These are phyloP conservation scores for Bugula neritina DNA, from an alignment of 2,888 invertebrate genomes.

Conservation along the genomic window DNA sequence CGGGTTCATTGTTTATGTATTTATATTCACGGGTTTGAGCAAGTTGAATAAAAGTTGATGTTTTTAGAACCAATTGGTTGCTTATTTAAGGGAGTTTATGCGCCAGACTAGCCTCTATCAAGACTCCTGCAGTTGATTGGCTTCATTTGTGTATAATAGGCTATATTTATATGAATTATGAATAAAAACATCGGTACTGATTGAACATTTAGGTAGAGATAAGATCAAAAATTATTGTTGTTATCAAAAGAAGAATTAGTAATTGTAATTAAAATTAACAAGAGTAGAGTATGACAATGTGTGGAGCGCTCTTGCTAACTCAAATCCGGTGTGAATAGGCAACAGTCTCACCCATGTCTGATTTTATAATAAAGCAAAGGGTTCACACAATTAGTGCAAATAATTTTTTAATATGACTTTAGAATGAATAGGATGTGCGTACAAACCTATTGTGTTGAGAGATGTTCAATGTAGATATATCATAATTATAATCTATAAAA, in stretches of 20 bases:
- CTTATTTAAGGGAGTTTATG: slow-evolving; percentile 22
- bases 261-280: background rate
- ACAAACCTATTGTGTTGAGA: background rate
- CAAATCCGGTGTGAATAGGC: background rate
- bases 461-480: background rate
- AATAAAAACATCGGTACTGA: slow-evolving; percentile 26
- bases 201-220: slow-evolving; percentile 23
- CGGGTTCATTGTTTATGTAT: slow-evolving; percentile 3
- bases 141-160: background rate
- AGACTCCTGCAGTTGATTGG: slow-evolving; percentile 14
- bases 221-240: slow-evolving; percentile 8
- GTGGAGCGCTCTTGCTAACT: background rate
- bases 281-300: background rate
- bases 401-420: slow-evolving; percentile 6
- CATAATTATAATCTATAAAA: slow-evolving; percentile 15
- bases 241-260: background rate
- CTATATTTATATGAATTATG: slow-evolving; percentile 2
- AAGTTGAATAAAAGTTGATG: slow-evolving; percentile 24
- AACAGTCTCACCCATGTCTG: background rate
- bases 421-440: background rate
- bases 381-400: slow-evolving; percentile 24
- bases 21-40: background rate
- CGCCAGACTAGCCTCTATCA: slow-evolving; percentile 10
- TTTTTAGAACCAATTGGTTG: slow-evolving; percentile 25
- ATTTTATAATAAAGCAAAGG: background rate